phyloP scores from a whole-genome alignment of 1,140 invertebrate genomes.

The Stratiolaelaps scimitus region DNA sequence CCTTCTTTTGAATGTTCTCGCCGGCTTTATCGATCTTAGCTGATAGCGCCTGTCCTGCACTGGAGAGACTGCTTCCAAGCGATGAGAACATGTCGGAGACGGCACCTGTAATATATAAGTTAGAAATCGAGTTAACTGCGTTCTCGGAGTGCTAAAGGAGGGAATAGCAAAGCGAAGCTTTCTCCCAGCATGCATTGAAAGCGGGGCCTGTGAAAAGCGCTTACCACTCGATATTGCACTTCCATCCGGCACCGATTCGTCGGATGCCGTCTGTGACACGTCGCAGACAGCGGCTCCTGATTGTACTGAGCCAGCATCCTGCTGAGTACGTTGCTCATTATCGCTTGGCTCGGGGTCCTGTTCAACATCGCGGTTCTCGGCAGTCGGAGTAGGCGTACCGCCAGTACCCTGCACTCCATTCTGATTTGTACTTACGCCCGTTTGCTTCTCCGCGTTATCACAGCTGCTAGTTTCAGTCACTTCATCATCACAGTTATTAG shows the following conservation, averaged over 20 bases:
- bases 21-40: slow-evolving; percentile 12
- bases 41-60: slow-evolving; percentile 25
- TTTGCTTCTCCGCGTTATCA: slow-evolving; percentile 11
- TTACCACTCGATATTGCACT: too few species aligned
- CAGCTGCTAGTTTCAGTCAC: not conserved
- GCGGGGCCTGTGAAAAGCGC: too few species aligned
- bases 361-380: too few species aligned
- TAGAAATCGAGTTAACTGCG: not conserved
- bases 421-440: slow-evolving; percentile 19
- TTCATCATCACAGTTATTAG: slow-evolving; percentile 20
- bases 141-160: too few species aligned
- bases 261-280: too few species aligned
- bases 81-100: slow-evolving; percentile 22
- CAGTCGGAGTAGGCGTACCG: not conserved
- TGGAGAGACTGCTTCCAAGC: slow-evolving; percentile 15
- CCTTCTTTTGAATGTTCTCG: slow-evolving; percentile 11
- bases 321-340: too few species aligned
- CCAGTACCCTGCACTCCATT: not conserved
- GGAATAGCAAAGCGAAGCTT: too few species aligned
- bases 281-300: too few species aligned
- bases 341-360: too few species aligned
- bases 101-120: slow-evolving; percentile 5
- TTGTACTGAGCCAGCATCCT: too few species aligned
- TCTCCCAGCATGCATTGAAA: too few species aligned
- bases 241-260: too few species aligned